phyloP scores from a whole-genome alignment of 2,113 vertebrate species.

The Hydrolagus affinis region DNA sequence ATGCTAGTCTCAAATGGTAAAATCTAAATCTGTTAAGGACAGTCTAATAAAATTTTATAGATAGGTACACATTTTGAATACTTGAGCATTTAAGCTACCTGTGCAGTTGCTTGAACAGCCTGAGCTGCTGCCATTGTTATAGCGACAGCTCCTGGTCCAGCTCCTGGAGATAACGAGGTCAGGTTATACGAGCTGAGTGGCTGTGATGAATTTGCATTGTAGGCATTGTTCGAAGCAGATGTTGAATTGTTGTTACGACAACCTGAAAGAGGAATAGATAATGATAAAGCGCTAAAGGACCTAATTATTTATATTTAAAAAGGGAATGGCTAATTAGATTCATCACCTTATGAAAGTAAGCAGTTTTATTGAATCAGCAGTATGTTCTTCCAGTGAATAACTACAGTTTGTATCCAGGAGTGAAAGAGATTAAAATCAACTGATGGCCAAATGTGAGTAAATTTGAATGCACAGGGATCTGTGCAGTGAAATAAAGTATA shows the following conservation, averaged over 20 bases:
- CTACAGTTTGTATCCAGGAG: neutral
- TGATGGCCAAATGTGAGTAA: neutral
- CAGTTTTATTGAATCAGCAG: too few relatives aligned
- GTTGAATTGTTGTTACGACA: slow-evolving; percentile 83
- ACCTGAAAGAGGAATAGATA: slow-evolving; percentile 57
- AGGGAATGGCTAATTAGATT: too few relatives aligned
- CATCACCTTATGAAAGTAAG: too few relatives aligned
- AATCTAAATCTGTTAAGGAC: too few relatives aligned
- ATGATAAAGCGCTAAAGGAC: neutral
- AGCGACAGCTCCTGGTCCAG: slow-evolving; percentile 81
- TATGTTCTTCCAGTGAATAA: neutral
- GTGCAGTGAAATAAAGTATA: too few relatives aligned
- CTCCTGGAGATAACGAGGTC: slow-evolving; percentile 73
- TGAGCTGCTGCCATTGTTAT: slow-evolving; percentile 98
- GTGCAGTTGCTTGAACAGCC: slow-evolving; percentile 91
- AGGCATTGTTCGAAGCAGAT: slow-evolving; percentile 77
- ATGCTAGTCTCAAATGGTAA: too few relatives aligned
- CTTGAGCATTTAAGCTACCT: slow-evolving; percentile 56
- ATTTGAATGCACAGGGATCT: too few relatives aligned
- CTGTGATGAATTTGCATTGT: slow-evolving; percentile 83
- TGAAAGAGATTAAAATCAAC: neutral
- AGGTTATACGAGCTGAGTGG: slow-evolving; percentile 87
- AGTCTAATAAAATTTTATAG: too few relatives aligned
- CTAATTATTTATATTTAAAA: neutral
- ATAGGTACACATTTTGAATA: neutral